Conservation (phyloP, 1,140 invertebrate genomes). For the Ladona fulva region DNA sequence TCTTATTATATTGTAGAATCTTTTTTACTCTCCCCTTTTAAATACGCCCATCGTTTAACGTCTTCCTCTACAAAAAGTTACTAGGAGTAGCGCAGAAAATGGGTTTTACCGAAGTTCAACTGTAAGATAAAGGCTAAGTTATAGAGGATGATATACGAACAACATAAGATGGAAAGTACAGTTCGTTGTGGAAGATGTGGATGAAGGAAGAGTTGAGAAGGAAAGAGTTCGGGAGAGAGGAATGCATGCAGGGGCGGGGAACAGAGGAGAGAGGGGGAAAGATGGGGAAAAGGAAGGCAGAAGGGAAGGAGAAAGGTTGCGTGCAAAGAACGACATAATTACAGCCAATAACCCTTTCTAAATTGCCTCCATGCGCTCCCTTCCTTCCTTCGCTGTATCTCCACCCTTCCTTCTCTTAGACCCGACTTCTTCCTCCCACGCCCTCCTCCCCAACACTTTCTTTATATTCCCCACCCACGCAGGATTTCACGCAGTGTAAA, state of each 20-base stretch:
- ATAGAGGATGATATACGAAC: too few species aligned
- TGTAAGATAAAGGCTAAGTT: too few species aligned
- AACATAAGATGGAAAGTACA: too few species aligned
- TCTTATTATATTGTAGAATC: too few species aligned
- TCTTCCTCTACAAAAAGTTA: too few species aligned
- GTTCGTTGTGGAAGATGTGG: neutral
- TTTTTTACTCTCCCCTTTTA: too few species aligned
- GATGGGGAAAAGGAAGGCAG: neutral
- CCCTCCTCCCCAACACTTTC: neutral
- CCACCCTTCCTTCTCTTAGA: neutral
- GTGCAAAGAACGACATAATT: constrained; percentile 9
- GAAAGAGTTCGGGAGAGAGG: neutral
- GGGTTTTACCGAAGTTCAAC: too few species aligned
- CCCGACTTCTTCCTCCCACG: neutral
- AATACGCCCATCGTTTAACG: too few species aligned
- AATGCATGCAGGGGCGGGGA: neutral
- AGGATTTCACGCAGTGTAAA: too few species aligned
- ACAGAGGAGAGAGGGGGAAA: neutral
- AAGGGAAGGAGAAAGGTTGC: neutral
- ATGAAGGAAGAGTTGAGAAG: neutral
- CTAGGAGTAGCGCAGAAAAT: too few species aligned
- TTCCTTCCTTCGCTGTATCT: neutral
- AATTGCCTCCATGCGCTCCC: neutral
- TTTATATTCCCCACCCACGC: too few species aligned
- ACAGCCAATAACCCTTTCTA: constrained; percentile 1